phyloP scores from a whole-genome alignment of 2,888 invertebrate species.

The Drosophila sordidula region DNA sequence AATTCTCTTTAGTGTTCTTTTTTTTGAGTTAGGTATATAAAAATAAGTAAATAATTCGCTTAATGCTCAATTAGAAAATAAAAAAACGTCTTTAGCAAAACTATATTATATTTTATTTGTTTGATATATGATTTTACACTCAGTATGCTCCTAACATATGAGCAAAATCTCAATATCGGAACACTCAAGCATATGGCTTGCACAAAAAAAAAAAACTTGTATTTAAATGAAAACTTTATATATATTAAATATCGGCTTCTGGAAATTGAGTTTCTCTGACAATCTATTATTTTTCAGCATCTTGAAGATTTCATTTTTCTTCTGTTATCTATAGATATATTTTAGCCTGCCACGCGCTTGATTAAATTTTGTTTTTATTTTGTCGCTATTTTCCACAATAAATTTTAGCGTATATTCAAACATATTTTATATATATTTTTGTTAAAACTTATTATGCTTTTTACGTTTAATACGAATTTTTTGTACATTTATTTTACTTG shows the following conservation, averaged over 20 bases:
- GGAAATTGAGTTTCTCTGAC: no score
- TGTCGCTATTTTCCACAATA: background rate
- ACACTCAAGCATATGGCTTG: no score
- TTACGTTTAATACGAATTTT: background rate
- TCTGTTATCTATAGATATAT: background rate
- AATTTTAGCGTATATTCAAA: background rate
- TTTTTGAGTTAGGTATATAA: background rate
- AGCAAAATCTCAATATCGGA: no score
- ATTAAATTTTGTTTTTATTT: background rate
- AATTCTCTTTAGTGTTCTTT: slow-evolving; percentile 12
- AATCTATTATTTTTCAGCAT: background rate
- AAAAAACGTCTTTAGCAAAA: background rate
- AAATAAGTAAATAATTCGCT: slow-evolving; percentile 31
- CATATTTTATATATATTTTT: background rate
- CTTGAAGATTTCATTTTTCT: background rate
- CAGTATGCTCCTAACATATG: no score
- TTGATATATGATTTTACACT: background rate
- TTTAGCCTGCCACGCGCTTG: background rate
- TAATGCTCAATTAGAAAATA: background rate
- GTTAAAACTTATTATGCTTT: background rate
- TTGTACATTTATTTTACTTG: background rate
- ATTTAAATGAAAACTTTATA: background rate
- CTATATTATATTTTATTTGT: background rate
- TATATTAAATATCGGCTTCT: no score
- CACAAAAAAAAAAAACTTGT: no score